Base-by-base conservation (phyloP, 1,140 invertebrate species). In the Anoplolepis gracilipes region DNA sequence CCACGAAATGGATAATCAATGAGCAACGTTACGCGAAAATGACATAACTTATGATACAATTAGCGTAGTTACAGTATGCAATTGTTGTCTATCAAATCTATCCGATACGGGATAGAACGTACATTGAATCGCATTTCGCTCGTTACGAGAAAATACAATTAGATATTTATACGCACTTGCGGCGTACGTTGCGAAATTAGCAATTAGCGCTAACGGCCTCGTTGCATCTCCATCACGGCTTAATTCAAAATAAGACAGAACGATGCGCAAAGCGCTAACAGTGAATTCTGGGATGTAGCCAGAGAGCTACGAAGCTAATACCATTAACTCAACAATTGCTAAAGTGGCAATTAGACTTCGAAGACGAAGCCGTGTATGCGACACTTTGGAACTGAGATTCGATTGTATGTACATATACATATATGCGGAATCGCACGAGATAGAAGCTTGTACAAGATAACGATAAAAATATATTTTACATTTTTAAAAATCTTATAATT, bases 301-400 rank as follows among this genome's bases (percentile, higher is more conserved):
- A 82, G 78, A 49, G 53, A 13, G 46, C 46, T 49, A 19, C 67
- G 78, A 61, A 73, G 78, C 67, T 82, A 73, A 82, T 82, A 82
- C 78, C 78, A 82, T 82, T 82, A 82, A 82, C 53, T 69, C 67
- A 57, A 82, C 67, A 82, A 82, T 82, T 69, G 78, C 78, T 82
- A 82, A 82, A 82, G 67, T 82, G 53, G 78, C 78, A 82, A 82
- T 82, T 82, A 82, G 78, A 82, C 78, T 82, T 82, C 36, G 78
- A 82, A 72, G 78, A 73, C 28, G 53, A 73, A 73, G 67, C 53
- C 65, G 67, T 82, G 59, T 81, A 13, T 25, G n/a, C 25, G 78
- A 73, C 78, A 82, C 78, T 82, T 72, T 33, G 65, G 42, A 59
- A 61, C 67, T 73, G 67, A 72, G 49, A 73, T 82, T 82, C 25